These are phyloP conservation scores for Xenops minutus DNA, from an alignment of 2,797 vertebrate species.

Conservation along the genomic window DNA sequence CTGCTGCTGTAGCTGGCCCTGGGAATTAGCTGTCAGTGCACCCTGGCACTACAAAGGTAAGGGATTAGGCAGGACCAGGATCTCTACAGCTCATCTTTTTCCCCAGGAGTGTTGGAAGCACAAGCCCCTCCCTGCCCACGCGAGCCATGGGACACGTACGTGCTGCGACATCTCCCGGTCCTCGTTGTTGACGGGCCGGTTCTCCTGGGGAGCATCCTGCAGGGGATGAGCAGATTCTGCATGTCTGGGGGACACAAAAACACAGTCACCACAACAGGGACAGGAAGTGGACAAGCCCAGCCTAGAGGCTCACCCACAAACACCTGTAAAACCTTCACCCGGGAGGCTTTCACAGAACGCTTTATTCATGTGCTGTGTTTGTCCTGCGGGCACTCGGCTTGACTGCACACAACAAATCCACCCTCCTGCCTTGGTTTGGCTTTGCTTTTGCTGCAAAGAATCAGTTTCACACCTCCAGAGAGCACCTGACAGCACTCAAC, in stretches of 20 bases:
- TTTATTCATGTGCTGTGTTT: not conserved
- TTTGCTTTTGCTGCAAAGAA: not conserved
- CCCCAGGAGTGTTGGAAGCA: not conserved
- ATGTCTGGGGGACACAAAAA: conserved; percentile 36
- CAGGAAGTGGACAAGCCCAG: not conserved
- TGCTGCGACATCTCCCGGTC: conserved; percentile 59
- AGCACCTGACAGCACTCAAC: not conserved
- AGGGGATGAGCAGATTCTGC: conserved; percentile 48
- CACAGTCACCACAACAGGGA: not conserved
- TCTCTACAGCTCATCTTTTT: not conserved
- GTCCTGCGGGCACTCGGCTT: not conserved
- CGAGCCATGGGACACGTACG: not conserved
- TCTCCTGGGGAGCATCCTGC: conserved; percentile 65
- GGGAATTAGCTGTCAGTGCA: not conserved
- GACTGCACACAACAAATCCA: not conserved
- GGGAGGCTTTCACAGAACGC: not conserved
- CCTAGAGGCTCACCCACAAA: not conserved
- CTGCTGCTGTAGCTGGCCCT: not conserved
- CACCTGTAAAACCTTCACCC: not conserved
- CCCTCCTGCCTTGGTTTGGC: not conserved
- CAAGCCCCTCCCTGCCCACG: rapidly evolving
- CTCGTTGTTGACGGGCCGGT: conserved; percentile 27
- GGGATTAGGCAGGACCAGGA: rapidly evolving
- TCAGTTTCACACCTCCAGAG: not conserved
- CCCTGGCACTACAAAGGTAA: not conserved